A percentile compares a stretch with the other conserved stretches of the same genome.
These are phyloP conservation scores for Umimayanthus chanpuru DNA, from an alignment of 92 coral and sea anemone species.

Conservation along the genomic window DNA sequence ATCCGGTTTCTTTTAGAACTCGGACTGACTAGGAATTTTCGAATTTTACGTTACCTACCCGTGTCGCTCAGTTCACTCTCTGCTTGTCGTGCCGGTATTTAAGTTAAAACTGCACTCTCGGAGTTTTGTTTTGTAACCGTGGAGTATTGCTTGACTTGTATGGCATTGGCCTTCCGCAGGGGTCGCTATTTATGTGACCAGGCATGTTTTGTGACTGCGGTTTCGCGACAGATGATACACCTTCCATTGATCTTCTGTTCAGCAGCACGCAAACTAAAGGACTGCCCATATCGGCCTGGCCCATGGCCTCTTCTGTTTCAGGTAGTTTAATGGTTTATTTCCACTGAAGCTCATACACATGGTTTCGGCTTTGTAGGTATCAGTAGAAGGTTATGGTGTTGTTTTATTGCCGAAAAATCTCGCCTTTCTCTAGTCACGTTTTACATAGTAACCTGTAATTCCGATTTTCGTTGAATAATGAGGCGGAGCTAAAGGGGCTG, in stretches of 20 bases:
- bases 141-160: not conserved
- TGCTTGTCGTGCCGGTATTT: not conserved
- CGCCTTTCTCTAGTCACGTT: not conserved
- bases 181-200: not conserved
- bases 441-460: not conserved
- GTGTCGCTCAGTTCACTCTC: not conserved
- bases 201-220: slow-evolving; percentile 2
- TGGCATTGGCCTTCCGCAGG: not conserved
- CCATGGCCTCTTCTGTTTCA: not conserved
- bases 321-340: too few relatives aligned
- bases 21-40: not conserved
- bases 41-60: not conserved
- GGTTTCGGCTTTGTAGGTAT: not conserved
- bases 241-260: not conserved
- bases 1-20: too few relatives aligned
- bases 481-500: not conserved
- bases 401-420: not conserved
- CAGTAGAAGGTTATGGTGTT: not conserved
- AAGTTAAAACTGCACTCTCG: not conserved
- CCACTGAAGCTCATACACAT: not conserved
- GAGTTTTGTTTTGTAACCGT: not conserved
- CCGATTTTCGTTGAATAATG: not conserved
- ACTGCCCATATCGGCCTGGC: too few relatives aligned
- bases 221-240: not conserved
- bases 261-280: not conserved